A percentile compares a stretch with the other conserved stretches of the same genome.
Evolutionary conservation across 2,888 invertebrate genomes (phyloP).

Genomic region (Trachelus stipa): DNA sequence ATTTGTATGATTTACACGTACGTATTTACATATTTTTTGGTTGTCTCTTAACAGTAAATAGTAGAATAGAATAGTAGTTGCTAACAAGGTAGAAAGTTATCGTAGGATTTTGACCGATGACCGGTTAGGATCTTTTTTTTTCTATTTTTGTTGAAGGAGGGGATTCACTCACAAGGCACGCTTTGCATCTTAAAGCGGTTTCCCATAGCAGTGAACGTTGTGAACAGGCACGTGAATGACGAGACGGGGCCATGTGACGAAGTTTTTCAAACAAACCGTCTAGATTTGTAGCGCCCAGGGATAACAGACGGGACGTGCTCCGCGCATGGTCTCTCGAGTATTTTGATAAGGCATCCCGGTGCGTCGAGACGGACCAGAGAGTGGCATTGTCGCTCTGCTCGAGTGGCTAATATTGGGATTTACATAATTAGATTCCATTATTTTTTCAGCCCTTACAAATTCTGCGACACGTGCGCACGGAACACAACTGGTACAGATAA

Average conservation of each 20-base stretch:
- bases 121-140: background rate
- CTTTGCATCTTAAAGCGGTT: background rate
- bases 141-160: background rate
- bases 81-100: background rate
- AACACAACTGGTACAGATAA: conserved; percentile 47
- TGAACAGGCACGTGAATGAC: conserved; percentile 3
- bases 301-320: conserved; percentile 48
- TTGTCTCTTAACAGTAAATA: background rate
- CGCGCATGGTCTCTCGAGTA: conserved; percentile 53
- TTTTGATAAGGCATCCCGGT: conserved; percentile 57
- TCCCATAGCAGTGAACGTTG: background rate
- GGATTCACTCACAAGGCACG: background rate
- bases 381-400: conserved; percentile 37
- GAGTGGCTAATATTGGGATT: conserved; percentile 55
- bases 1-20: too few species aligned
- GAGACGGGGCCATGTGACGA: conserved; percentile 32
- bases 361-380: conserved; percentile 25
- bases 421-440: conserved; percentile 62
- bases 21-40: background rate
- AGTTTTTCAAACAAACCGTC: conserved; percentile 38
- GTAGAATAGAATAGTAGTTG: background rate
- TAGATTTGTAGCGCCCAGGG: conserved; percentile 27
- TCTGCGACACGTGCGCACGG: conserved; percentile 52
- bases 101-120: background rate
- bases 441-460: conserved; percentile 46